Conservation (phyloP, 2,113 vertebrate species). For the Tachuris rubrigastra region DNA sequence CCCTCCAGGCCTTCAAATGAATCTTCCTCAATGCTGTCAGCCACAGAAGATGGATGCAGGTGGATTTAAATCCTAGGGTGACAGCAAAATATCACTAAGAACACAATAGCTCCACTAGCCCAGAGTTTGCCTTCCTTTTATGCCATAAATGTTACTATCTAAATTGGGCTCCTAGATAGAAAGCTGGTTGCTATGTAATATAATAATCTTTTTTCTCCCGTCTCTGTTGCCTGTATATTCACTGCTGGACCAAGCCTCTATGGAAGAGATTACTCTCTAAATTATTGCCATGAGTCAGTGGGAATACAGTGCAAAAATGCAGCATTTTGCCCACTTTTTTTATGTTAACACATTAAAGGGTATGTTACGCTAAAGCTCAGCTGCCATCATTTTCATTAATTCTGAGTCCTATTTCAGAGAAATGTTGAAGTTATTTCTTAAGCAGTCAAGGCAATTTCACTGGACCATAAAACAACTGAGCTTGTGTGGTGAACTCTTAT, state of each 20-base stretch:
- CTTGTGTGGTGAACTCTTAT: neutral
- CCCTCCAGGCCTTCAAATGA: neutral
- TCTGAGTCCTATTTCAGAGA: neutral
- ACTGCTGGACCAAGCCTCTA: neutral
- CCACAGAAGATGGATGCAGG: neutral
- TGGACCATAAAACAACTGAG: neutral
- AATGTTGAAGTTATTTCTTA: neutral
- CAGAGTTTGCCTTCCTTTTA: neutral
- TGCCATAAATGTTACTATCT: neutral
- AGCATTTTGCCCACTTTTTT: neutral
- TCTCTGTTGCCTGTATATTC: neutral
- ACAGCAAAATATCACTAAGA: neutral
- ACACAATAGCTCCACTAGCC: neutral
- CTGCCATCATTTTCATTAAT: constrained; percentile 10
- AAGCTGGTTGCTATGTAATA: neutral
- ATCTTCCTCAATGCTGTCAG: neutral
- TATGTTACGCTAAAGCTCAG: neutral
- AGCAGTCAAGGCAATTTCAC: neutral
- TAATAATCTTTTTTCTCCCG: neutral
- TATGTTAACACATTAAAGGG: neutral
- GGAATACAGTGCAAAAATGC: neutral
- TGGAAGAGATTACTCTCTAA: neutral
- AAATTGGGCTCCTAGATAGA: neutral
- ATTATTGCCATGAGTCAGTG: neutral
- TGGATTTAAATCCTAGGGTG: neutral